These are phyloP conservation scores for Xanthostigma xanthostigma DNA, from an alignment of 2,888 invertebrate species.

Conservation along the genomic window DNA sequence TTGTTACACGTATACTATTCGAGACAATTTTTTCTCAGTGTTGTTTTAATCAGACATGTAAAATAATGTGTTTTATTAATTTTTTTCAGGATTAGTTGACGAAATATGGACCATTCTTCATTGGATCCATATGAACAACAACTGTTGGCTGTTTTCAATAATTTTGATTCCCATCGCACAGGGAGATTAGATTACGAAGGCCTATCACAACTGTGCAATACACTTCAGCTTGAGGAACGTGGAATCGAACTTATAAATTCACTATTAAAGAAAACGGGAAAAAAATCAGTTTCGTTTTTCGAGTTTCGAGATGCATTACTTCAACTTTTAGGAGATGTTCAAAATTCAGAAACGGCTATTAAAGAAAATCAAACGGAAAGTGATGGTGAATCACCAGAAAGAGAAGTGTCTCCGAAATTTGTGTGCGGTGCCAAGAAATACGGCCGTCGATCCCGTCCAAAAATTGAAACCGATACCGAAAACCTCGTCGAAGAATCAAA, in stretches of 20 bases:
- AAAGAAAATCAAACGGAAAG: conserved; percentile 27
- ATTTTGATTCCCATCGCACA: conserved; percentile 54
- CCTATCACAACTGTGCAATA: conserved; percentile 53
- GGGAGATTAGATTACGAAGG: conserved; percentile 53
- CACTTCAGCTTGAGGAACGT: conserved; percentile 62
- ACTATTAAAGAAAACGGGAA: conserved; percentile 35
- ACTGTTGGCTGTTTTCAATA: conserved; percentile 64
- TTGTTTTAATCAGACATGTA: too few relatives aligned
- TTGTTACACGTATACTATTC: too few relatives aligned
- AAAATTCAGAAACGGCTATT: conserved; percentile 16
- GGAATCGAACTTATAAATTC: conserved; percentile 44
- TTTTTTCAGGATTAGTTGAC: not conserved
- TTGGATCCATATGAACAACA: conserved; percentile 70
- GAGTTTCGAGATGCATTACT: conserved; percentile 66
- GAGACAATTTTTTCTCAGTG: too few relatives aligned
- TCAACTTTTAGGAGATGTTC: conserved; percentile 44
- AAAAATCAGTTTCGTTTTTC: conserved; percentile 44
- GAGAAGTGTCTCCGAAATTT: conserved; percentile 58
- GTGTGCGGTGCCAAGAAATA: conserved; percentile 62
- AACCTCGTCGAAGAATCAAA: not conserved
- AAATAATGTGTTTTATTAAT: not conserved
- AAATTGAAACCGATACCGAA: conserved; percentile 13
- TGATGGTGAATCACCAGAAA: conserved; percentile 40
- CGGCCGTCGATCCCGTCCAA: conserved; percentile 54
- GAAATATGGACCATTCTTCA: conserved; percentile 17